A percentile compares a stretch with the other conserved stretches of the same genome.
phyloP scores from a whole-genome alignment of 1,140 invertebrate species.

The Brachionus angularis region DNA sequence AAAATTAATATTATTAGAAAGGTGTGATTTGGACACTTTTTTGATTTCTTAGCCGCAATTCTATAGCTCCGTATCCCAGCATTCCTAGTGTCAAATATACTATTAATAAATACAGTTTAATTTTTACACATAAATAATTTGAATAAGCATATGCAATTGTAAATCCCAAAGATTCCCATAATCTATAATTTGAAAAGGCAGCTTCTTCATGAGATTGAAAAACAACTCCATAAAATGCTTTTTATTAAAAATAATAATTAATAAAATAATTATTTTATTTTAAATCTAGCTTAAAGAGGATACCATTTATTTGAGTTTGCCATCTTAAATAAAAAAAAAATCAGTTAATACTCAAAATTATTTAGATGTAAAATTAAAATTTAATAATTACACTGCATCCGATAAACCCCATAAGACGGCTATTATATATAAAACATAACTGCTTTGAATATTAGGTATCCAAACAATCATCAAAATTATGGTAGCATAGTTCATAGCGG shows the following conservation, averaged over 20 bases:
- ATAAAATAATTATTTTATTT: background rate
- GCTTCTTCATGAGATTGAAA: slow-evolving; percentile 86
- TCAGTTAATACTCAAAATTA: background rate
- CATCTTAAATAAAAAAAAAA: slow-evolving; percentile 58
- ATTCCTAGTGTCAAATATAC: slow-evolving; percentile 65
- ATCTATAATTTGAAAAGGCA: slow-evolving; percentile 88
- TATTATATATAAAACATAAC: slow-evolving; percentile 75
- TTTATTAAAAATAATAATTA: slow-evolving; percentile 45
- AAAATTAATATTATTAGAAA: background rate
- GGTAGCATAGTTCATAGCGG: slow-evolving; percentile 48
- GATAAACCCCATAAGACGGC: slow-evolving; percentile 85
- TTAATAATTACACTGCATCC: slow-evolving; percentile 67
- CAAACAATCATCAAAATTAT: slow-evolving; percentile 62
- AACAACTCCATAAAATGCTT: slow-evolving; percentile 82
- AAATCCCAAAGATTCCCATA: slow-evolving; percentile 83
- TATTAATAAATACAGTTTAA: slow-evolving; percentile 82
- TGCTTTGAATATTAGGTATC: slow-evolving; percentile 72
- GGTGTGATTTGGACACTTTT: slow-evolving; percentile 42
- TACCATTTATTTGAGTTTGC: slow-evolving; percentile 90
- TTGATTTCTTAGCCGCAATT: slow-evolving; percentile 30
- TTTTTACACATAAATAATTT: slow-evolving; percentile 77
- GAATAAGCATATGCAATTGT: slow-evolving; percentile 75
- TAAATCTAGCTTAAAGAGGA: slow-evolving; percentile 49
- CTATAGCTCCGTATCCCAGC: slow-evolving; percentile 30
- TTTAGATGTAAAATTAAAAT: background rate